Conservation (phyloP, 2,113 vertebrate genomes). For the Sylvilagus bachmani region DNA sequence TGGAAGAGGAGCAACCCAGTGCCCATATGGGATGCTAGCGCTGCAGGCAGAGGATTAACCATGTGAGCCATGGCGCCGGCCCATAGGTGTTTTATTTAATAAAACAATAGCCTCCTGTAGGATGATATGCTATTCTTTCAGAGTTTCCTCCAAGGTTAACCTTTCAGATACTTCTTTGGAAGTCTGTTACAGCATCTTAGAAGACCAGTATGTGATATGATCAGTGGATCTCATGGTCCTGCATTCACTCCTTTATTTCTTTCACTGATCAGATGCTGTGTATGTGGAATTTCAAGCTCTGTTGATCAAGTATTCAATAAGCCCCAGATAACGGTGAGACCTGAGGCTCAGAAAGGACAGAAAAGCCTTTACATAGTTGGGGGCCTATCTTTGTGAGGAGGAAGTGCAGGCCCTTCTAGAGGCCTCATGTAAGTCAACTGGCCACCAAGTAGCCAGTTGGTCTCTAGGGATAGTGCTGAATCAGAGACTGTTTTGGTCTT, state of each 20-base stretch:
- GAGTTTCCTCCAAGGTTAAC: neutral
- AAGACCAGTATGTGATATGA: neutral
- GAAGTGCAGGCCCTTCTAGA: neutral
- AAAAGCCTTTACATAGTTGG: neutral
- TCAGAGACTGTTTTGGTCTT: neutral
- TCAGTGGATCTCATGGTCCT: neutral
- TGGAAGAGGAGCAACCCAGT: too few species aligned
- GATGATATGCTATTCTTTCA: neutral
- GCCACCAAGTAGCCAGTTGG: neutral
- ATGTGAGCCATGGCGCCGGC: too few species aligned
- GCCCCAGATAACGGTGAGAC: neutral
- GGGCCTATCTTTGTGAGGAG: neutral
- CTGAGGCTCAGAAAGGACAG: neutral
- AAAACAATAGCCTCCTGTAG: too few species aligned
- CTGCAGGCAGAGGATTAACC: too few species aligned
- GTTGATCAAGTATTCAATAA: neutral
- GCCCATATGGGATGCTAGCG: too few species aligned
- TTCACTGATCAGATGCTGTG: neutral
- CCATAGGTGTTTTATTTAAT: neutral
- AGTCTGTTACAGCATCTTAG: neutral
- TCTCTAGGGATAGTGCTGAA: neutral
- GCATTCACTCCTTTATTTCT: neutral
- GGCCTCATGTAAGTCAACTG: neutral
- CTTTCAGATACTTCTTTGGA: neutral
- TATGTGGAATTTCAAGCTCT: neutral